Conservation (phyloP, 2,888 invertebrate genomes). For the Tinea pellionella region DNA sequence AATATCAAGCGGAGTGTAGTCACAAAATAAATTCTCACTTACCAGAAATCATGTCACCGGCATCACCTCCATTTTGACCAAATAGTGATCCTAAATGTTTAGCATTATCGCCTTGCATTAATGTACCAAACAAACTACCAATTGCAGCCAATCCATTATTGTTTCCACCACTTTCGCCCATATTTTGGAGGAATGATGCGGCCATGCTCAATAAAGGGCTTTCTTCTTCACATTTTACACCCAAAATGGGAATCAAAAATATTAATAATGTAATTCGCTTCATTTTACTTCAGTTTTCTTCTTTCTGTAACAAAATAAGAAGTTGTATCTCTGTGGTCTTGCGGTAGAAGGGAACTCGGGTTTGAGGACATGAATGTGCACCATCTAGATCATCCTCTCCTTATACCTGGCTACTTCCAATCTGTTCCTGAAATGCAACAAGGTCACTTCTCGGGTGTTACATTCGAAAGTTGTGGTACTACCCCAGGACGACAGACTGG, state of each 20-base stretch:
- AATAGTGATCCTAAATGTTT: constrained; percentile 61
- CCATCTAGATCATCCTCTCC: too few species aligned
- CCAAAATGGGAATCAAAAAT: constrained; percentile 34
- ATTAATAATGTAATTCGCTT: constrained; percentile 28
- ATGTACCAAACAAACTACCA: constrained; percentile 73
- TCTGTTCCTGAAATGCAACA: too few species aligned
- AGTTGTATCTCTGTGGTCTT: not conserved
- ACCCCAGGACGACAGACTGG: too few species aligned
- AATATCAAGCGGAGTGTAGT: too few species aligned
- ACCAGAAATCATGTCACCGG: constrained; percentile 58
- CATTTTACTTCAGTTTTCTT: constrained; percentile 34
- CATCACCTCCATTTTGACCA: constrained; percentile 36
- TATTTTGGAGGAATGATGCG: constrained; percentile 74
- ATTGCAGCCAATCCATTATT: constrained; percentile 66
- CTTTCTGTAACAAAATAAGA: constrained; percentile 12
- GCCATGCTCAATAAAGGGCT: constrained; percentile 78
- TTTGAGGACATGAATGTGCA: too few species aligned
- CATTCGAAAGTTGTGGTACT: too few species aligned
- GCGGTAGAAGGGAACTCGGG: too few species aligned
- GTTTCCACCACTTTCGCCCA: constrained; percentile 37
- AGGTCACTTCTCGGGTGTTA: too few species aligned
- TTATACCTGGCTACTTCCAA: too few species aligned
- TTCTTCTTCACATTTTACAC: constrained; percentile 47
- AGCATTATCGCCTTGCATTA: constrained; percentile 76
- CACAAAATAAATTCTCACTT: too few species aligned